Percentiles rank a stretch among this genome's conserved stretches.
Conservation (phyloP, 2,888 invertebrate species). For the Drosophila peninsularis region DNA sequence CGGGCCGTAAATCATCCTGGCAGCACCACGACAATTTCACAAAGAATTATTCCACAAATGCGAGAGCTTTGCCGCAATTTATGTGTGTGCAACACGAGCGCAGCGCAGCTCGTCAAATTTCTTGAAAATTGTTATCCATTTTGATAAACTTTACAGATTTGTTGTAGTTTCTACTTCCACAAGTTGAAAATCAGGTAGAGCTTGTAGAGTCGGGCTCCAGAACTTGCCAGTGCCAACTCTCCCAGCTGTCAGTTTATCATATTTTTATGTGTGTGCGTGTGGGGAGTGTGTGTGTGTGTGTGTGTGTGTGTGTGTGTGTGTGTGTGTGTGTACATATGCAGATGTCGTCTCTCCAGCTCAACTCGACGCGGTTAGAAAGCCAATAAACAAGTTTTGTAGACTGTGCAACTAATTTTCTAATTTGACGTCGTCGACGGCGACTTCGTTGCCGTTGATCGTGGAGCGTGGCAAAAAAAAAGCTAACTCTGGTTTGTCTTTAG, state of each 20-base stretch:
- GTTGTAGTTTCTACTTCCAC: not conserved
- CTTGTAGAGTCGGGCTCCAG: constrained; percentile 17
- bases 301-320: not conserved
- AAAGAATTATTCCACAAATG: constrained; percentile 34
- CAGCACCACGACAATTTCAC: constrained; percentile 30
- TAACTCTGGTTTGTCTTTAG: not conserved
- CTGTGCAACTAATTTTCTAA: constrained; percentile 76
- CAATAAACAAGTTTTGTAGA: constrained; percentile 74
- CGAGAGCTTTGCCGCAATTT: constrained; percentile 28
- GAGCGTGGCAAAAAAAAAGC: constrained; percentile 38
- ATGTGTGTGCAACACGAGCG: constrained; percentile 18
- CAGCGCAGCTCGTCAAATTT: constrained; percentile 14
- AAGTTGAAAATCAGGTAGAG: constrained; percentile 29
- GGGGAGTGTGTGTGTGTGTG: not conserved
- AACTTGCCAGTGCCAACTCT: constrained; percentile 23
- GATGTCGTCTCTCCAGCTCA: constrained; percentile 31
- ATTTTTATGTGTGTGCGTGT: constrained; percentile 7
- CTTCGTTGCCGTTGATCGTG: constrained; percentile 24
- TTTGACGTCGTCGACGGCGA: constrained; percentile 56
- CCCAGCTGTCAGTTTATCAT: constrained; percentile 46
- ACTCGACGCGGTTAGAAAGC: constrained; percentile 66
- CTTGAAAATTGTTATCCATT: constrained; percentile 18
- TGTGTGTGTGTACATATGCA: constrained; percentile 35
- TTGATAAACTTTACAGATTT: constrained; percentile 9
- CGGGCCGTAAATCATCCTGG: constrained; percentile 62